phyloP scores from a whole-genome alignment of 2,888 invertebrate species.

The Spatulosminthurus flaviceps region DNA sequence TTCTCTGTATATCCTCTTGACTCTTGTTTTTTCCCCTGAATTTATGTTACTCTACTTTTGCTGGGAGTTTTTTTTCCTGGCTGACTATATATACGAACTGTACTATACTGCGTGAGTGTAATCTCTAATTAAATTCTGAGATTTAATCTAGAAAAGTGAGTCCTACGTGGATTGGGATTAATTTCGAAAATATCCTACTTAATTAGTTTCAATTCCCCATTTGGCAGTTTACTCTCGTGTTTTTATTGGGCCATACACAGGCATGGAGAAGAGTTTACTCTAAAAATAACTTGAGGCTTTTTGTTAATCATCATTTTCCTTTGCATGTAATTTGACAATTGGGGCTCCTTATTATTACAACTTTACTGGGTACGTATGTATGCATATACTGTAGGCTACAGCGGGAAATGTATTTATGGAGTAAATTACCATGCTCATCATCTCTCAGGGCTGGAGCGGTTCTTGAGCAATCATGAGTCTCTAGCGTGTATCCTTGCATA shows the following conservation, averaged over 20 bases:
- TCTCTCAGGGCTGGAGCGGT: background rate
- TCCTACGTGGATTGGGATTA: background rate
- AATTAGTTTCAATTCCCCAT: constrained; percentile 2
- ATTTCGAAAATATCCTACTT: background rate
- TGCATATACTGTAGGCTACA: background rate
- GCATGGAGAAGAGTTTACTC: background rate
- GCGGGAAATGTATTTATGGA: background rate
- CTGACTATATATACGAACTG: too few species aligned
- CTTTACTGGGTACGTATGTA: background rate
- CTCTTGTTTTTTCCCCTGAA: background rate
- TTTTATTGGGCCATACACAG: background rate
- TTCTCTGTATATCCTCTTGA: background rate
- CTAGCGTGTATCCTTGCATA: too few species aligned
- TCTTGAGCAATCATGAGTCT: background rate
- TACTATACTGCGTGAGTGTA: too few species aligned
- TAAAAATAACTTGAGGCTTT: background rate
- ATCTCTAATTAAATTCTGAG: constrained; percentile 18
- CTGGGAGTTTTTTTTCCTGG: background rate
- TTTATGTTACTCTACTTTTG: background rate
- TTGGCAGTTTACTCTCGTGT: background rate
- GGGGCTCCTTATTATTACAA: background rate
- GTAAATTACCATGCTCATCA: background rate
- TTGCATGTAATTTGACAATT: constrained; percentile 1
- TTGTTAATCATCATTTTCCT: background rate
- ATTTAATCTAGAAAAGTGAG: constrained; percentile 14